Evolutionary conservation across 2,797 vertebrate genomes (phyloP).

Genomic region (Sylvia borin): DNA sequence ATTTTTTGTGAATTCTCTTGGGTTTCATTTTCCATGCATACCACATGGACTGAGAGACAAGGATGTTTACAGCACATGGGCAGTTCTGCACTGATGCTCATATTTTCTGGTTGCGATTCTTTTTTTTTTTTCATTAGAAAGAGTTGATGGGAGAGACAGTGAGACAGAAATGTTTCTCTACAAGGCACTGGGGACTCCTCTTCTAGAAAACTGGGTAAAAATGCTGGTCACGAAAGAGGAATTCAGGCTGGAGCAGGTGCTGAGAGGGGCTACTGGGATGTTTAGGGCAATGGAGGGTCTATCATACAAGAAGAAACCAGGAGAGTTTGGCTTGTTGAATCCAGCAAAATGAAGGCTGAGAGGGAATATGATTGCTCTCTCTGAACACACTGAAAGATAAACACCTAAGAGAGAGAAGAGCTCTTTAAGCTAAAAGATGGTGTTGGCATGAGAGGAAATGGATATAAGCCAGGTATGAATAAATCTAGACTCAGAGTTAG

Average conservation of each 20-base stretch:
- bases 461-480: slow-evolving; percentile 37
- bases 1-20: slow-evolving; percentile 21
- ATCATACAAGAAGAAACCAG: slow-evolving; percentile 13
- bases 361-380: slow-evolving; percentile 25
- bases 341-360: slow-evolving; percentile 40
- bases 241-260: slow-evolving; percentile 35
- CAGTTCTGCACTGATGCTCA: slow-evolving; percentile 25
- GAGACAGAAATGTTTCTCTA: slow-evolving; percentile 1
- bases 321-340: slow-evolving; percentile 34
- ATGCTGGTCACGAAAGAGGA: slow-evolving; percentile 34
- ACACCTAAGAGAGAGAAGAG: background rate
- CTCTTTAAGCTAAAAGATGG: slow-evolving; percentile 43
- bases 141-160: slow-evolving; percentile 23
- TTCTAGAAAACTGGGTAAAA: background rate
- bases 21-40: slow-evolving; percentile 17
- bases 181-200: slow-evolving; percentile 39
- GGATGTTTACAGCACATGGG: slow-evolving; percentile 31
- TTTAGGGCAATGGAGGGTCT: slow-evolving; percentile 26
- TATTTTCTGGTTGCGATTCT: slow-evolving; percentile 11
- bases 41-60: background rate
- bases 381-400: slow-evolving; percentile 1
- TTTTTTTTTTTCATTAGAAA: slow-evolving; percentile 37
- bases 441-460: slow-evolving; percentile 1
- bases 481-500: slow-evolving; percentile 6
- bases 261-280: slow-evolving; percentile 25